Conservation (phyloP, 2,797 vertebrate genomes). For the Parotocinclus haroldoi region DNA sequence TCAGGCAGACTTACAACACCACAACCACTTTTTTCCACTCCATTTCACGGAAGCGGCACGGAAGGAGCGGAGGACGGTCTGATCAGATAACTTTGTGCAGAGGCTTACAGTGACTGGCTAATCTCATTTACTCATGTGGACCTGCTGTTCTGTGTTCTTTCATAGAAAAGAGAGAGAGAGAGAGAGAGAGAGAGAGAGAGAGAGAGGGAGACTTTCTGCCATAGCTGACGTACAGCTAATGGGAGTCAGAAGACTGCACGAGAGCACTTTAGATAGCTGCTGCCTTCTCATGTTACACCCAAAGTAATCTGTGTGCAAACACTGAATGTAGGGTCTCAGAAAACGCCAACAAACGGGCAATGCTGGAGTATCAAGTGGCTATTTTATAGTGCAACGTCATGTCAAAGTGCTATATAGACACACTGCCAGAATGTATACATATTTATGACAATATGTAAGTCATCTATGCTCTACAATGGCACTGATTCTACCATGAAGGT, state of each 20-base stretch:
- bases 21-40: background rate
- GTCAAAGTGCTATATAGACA: no score
- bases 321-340: background rate
- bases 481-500: no score
- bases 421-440: no score
- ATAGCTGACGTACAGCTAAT: slow-evolving; percentile 50
- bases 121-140: slow-evolving; percentile 35
- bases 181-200: background rate
- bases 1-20: background rate
- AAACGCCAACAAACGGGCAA: slow-evolving; percentile 4
- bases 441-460: no score
- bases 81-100: background rate
- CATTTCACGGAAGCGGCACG: background rate
- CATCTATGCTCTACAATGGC: no score
- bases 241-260: slow-evolving; percentile 60
- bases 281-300: slow-evolving; percentile 48
- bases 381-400: no score
- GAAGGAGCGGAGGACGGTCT: no score
- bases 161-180: slow-evolving; percentile 6
- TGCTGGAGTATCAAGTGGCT: background rate
- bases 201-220: slow-evolving; percentile 27
- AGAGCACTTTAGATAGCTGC: slow-evolving; percentile 57
- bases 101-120: slow-evolving; percentile 18
- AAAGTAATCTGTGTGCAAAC: slow-evolving; percentile 41
- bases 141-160: slow-evolving; percentile 15